Base-by-base conservation (phyloP, 2,888 invertebrate species). In the Crocallis elinguaria region DNA sequence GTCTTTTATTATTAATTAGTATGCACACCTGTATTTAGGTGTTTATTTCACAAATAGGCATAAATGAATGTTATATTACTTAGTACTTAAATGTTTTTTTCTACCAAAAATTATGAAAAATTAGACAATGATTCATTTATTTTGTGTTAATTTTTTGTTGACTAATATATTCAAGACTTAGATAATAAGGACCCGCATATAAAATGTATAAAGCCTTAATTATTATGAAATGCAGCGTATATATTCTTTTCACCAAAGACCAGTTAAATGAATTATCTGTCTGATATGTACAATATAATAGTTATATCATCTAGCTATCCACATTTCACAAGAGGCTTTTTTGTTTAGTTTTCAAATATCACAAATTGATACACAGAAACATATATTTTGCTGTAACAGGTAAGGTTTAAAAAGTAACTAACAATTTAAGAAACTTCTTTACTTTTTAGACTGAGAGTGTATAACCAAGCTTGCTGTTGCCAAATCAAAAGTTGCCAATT, bases 61-160 rank as follows among this genome's bases (percentile, higher is more conserved):
- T 84, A 79, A 73, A 72, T 69, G 59, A 64, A 78, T 70, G 78
- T 86, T 79, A 74, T 62, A 75, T 82, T 41, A 43, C 48, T 35
- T 88, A 88, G 89, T 90, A 90, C 88, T 88, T 89, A 88, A 87
- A 71, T 75, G 70, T 74, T 67, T 82, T 77, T 75, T 81, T 86
- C 54, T 58, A 86, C 88, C 86, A 88, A 90, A 89, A 84, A 86
- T 75, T 82, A 83, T 83, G 82, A 86, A 84, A 84, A 83, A 79
- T 84, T 83, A 77, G 53, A 53, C 53, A 48, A 33, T 59, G 73
- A 82, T 79, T 78, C 77, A 70, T 79, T 64, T 79, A 75, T 76
- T 58, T 72, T 80, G 69, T 78, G 74, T 80, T 78, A 73, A 80
- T 68, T 79, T 79, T 79, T 84, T 85, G 73, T 82, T 69, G 84